Evolutionary conservation across 2,113 vertebrate genomes (phyloP).

Genomic region (Pholis gunnellus): DNA sequence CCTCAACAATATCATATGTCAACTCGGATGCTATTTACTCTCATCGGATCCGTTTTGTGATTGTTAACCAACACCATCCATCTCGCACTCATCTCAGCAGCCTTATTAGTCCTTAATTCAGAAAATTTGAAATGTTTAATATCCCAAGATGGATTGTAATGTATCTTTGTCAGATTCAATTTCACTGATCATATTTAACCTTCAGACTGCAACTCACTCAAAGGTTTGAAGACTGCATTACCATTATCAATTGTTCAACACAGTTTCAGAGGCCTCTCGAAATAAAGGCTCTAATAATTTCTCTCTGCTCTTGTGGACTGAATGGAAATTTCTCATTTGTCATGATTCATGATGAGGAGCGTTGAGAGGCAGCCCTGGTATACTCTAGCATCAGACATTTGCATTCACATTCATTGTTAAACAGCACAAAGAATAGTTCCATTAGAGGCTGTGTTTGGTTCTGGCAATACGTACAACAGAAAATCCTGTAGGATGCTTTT

Average conservation of each 20-base stretch:
- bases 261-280: slow-evolving; percentile 48
- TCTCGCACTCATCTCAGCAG: slow-evolving; percentile 81
- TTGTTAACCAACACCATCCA: slow-evolving; percentile 82
- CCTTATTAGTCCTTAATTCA: slow-evolving; percentile 86
- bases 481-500: neutral
- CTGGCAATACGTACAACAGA: neutral
- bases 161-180: slow-evolving; percentile 87
- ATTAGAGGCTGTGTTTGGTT: neutral
- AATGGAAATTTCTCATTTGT: slow-evolving; percentile 50
- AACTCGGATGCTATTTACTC: slow-evolving; percentile 72
- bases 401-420: slow-evolving; percentile 8
- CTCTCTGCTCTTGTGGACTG: slow-evolving; percentile 36
- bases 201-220: slow-evolving; percentile 77
- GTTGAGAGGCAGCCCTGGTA: slow-evolving; percentile 20
- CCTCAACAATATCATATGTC: slow-evolving; percentile 70
- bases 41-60: slow-evolving; percentile 74
- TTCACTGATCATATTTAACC: slow-evolving; percentile 83
- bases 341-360: slow-evolving; percentile 23
- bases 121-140: slow-evolving; percentile 88
- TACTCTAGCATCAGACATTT: slow-evolving; percentile 6
- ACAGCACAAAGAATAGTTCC: neutral
- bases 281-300: slow-evolving; percentile 61
- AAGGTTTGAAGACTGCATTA: slow-evolving; percentile 74
- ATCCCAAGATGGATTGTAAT: slow-evolving; percentile 88
- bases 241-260: slow-evolving; percentile 70